Evolutionary conservation across 2,888 invertebrate genomes (phyloP).

Genomic region (Microdon myrmicae): DNA sequence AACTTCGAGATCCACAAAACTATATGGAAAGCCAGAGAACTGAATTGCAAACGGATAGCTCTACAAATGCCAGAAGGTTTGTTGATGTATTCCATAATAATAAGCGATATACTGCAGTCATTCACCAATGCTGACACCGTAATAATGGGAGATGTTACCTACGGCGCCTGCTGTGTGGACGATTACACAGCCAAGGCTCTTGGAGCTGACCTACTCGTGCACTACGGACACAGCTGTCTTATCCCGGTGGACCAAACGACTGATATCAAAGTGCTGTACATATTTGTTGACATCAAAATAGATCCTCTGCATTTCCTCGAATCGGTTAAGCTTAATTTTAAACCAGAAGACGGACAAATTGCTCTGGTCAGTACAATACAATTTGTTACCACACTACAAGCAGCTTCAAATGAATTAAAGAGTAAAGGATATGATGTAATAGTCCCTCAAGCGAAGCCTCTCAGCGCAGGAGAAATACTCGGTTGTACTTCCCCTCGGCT

Average conservation of each 20-base stretch:
- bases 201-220: conserved; percentile 89
- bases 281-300: conserved; percentile 98
- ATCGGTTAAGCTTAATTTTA: conserved; percentile 82
- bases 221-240: conserved; percentile 98
- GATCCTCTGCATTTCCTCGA: conserved; percentile 93
- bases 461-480: conserved; percentile 97
- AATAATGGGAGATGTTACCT: conserved; percentile 99
- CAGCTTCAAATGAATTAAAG: conserved; percentile 76
- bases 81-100: conserved; percentile 89
- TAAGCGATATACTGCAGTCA: conserved; percentile 91
- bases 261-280: conserved; percentile 91
- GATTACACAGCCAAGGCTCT: conserved; percentile 93
- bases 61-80: conserved; percentile 98
- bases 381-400: conserved; percentile 93
- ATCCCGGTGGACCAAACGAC: conserved; percentile 89
- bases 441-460: conserved; percentile 91
- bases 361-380: conserved; percentile 97
- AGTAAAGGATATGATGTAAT: conserved; percentile 76
- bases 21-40: conserved; percentile 91
- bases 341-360: conserved; percentile 72
- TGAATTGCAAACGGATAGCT: conserved; percentile 88
- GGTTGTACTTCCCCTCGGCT: conserved; percentile 97
- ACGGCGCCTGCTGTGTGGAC: conserved; percentile 99
- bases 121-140: conserved; percentile 91
- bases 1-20: conserved; percentile 99